Evolutionary conservation across 1,140 invertebrate genomes (phyloP), one percentile per base, ranked within the genome.

Genomic region (Magallana gigas): DNA sequence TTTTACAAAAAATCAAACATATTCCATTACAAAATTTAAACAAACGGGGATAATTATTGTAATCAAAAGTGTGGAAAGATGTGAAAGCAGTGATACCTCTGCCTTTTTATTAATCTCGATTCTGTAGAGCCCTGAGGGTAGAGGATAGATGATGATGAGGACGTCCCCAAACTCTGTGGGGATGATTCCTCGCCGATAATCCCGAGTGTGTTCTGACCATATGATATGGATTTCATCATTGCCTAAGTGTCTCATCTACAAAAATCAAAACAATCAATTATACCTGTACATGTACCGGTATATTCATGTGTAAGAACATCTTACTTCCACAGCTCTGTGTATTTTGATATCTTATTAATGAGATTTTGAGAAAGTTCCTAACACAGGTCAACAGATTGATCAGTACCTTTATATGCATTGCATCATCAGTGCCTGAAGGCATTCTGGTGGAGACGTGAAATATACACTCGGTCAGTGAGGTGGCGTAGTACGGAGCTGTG

Each of bases 181-280:
- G 94, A 99, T 97, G 88, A 99, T 99, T 91, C 98, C 98, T 62
- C 99, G 96, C 86, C 98, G 96, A 95, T 99, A 99, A 93, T 99
- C 98, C 84, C 98, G 96, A 94, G 96, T 96, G 94, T 99, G 98
- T 94, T 99, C 99, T 29, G 98, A 99, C 99, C 99, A 99, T 16
- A 99, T 98, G 88, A 99, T 99, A 93, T 99, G 99, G 59, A 99
- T 98, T 95, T 99, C 99, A 95, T 99, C 99, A 95, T 99, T 99
- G 68, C 98, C 98, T 84, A 99, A 95, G 96, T 99, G 99, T 12
- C 98, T 96, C 29, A 98, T 98, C 97, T 98, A 92, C 14, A 94
- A 89, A 12, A 89, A 83, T 56, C 87, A 58, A 76, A 80, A 29
- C 7, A 76, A 12, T 11, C 23, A 58, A 48, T n/a, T n/a, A 36